Conservation (phyloP, 1,140 invertebrate genomes). For the Papilio glaucus region DNA sequence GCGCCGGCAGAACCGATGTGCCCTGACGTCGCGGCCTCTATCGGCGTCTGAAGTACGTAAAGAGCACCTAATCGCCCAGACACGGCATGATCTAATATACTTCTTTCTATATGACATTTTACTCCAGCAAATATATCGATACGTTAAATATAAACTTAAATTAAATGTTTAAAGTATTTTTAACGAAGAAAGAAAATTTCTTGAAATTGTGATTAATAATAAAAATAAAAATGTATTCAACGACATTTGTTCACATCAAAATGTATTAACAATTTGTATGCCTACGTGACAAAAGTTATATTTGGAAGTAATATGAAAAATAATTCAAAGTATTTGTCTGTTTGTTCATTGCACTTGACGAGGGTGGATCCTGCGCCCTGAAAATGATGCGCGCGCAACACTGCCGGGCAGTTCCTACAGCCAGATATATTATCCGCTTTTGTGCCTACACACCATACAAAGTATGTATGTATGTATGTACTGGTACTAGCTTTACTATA, state of each 20-base stretch:
- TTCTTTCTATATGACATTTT: conserved; percentile 21
- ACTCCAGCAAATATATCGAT: background rate
- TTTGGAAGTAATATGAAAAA: background rate
- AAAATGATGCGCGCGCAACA: conserved; percentile 75
- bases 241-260: no score
- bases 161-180: no score
- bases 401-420: conserved; percentile 53
- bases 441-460: conserved; percentile 2
- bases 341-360: conserved; percentile 58
- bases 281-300: background rate
- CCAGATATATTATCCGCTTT: conserved; percentile 50
- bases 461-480: conserved; percentile 9
- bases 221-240: no score
- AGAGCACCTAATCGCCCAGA: conserved; percentile 60
- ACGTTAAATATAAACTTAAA: background rate
- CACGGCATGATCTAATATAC: conserved; percentile 40
- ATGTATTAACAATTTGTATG: no score
- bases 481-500: background rate
- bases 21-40: conserved; percentile 70
- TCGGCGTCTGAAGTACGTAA: conserved; percentile 64
- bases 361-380: conserved; percentile 78
- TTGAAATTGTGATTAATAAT: no score
- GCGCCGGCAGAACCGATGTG: conserved; percentile 73
- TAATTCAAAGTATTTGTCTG: conserved; percentile 52
- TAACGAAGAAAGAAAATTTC: no score